phyloP scores from a whole-genome alignment of 2,888 invertebrate species.

The Cheilosia urbana region DNA sequence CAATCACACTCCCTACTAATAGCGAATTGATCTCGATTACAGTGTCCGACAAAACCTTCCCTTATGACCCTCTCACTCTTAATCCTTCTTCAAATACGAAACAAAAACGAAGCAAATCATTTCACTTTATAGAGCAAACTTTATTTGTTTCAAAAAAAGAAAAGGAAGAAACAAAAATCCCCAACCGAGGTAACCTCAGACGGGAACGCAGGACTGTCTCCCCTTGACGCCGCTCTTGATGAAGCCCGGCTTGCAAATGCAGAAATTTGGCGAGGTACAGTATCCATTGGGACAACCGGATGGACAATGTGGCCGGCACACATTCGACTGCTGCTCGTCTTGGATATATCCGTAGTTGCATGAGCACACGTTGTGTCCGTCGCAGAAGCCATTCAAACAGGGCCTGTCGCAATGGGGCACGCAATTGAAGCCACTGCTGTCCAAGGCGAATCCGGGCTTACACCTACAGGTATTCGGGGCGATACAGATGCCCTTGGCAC shows the following conservation, averaged over 20 bases:
- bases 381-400: conserved; percentile 89
- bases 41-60: too few species aligned
- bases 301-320: conserved; percentile 87
- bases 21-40: too few species aligned
- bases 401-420: conserved; percentile 86
- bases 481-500: conserved; percentile 82
- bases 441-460: conserved; percentile 78
- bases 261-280: conserved; percentile 90
- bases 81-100: too few species aligned
- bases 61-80: too few species aligned
- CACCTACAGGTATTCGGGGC: conserved; percentile 83
- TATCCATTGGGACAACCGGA: conserved; percentile 90
- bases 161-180: background rate
- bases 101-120: background rate
- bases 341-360: conserved; percentile 85
- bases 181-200: conserved; percentile 16
- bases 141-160: conserved; percentile 5
- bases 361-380: conserved; percentile 86
- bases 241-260: conserved; percentile 89
- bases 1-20: too few species aligned
- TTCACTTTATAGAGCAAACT: background rate
- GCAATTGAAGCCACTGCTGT: conserved; percentile 83
- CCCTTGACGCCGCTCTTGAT: conserved; percentile 82
- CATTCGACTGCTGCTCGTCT: conserved; percentile 82
- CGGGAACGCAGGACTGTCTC: conserved; percentile 86